A percentile compares a stretch with the other conserved stretches of the same genome.
Evolutionary conservation across 2,797 vertebrate genomes (phyloP).

Genomic region (Danio choprae): DNA sequence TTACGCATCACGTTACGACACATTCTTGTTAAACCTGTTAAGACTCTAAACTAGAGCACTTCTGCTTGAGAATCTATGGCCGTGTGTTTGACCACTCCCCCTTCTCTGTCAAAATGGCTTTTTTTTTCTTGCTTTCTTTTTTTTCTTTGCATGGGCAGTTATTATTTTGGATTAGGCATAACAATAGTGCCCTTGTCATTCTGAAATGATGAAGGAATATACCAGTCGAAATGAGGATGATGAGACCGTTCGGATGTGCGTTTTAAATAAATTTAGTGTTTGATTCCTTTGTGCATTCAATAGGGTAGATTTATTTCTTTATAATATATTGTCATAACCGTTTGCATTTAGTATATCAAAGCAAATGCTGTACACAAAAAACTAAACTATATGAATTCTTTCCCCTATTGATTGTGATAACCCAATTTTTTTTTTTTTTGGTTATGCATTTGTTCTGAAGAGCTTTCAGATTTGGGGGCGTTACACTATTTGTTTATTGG

Average conservation of each 20-base stretch:
- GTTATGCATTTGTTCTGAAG: conserved; percentile 36
- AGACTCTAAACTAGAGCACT: conserved; percentile 32
- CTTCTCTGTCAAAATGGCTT: conserved; percentile 41
- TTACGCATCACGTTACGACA: conserved; percentile 57
- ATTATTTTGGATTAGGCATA: conserved; percentile 32
- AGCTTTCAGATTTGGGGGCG: conserved; percentile 72
- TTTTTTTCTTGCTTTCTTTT: conserved; percentile 8
- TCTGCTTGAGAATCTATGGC: conserved; percentile 46
- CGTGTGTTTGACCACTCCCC: conserved; percentile 20
- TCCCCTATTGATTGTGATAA: conserved; percentile 38
- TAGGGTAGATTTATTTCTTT: conserved; percentile 6
- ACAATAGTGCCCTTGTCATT: not conserved
- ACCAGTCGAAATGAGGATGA: conserved; percentile 3
- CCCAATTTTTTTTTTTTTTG: conserved; percentile 49
- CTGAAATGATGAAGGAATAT: conserved; percentile 6
- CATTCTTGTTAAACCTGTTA: conserved; percentile 55
- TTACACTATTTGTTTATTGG: conserved; percentile 64
- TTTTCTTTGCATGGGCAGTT: conserved; percentile 1
- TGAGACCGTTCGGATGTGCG: conserved; percentile 8
- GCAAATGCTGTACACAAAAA: conserved; percentile 20
- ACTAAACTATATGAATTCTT: conserved; percentile 15
- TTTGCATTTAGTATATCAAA: conserved; percentile 8
- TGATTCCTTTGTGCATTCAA: not conserved
- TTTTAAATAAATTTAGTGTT: not conserved
- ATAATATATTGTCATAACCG: not conserved